A percentile compares a stretch with the other conserved stretches of the same genome.
These are phyloP conservation scores for Choristoneura rosaceana DNA, from an alignment of 2,888 invertebrate species.

Conservation along the genomic window DNA sequence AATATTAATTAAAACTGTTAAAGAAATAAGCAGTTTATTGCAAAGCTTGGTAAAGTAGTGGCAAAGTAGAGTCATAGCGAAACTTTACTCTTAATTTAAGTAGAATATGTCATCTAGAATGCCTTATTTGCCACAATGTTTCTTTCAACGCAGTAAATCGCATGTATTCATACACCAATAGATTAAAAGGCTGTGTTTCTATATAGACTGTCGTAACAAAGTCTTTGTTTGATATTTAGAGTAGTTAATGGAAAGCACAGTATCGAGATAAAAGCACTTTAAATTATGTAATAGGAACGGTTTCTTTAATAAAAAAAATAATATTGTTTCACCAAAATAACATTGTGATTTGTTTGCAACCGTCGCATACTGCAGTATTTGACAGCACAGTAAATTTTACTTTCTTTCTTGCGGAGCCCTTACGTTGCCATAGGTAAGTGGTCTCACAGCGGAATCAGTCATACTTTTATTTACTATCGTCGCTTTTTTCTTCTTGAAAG, in stretches of 20 bases:
- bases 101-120: slow-evolving; percentile 66
- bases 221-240: slow-evolving; percentile 14
- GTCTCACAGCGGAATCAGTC: slow-evolving; percentile 73
- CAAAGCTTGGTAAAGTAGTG: slow-evolving; percentile 70
- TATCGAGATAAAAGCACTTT: slow-evolving; percentile 43
- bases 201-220: slow-evolving; percentile 31
- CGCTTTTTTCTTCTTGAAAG: slow-evolving; percentile 66
- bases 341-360: slow-evolving; percentile 65
- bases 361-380: slow-evolving; percentile 67
- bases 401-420: slow-evolving; percentile 86
- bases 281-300: slow-evolving; percentile 40
- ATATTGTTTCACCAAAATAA: slow-evolving; percentile 46
- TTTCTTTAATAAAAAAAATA: slow-evolving; percentile 42
- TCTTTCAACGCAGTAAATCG: slow-evolving; percentile 71
- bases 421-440: slow-evolving; percentile 85
- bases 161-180: slow-evolving; percentile 60
- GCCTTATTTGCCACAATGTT: slow-evolving; percentile 78
- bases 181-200: slow-evolving; percentile 24
- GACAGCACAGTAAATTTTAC: slow-evolving; percentile 83
- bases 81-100: slow-evolving; percentile 80
- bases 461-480: slow-evolving; percentile 65
- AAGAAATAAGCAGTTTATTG: slow-evolving; percentile 62
- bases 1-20: slow-evolving; percentile 41
- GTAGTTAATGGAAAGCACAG: slow-evolving; percentile 36
- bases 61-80: slow-evolving; percentile 85